Conservation (phyloP, 92 coral and sea anemone genomes). For the Isaurus tuberculatus region DNA sequence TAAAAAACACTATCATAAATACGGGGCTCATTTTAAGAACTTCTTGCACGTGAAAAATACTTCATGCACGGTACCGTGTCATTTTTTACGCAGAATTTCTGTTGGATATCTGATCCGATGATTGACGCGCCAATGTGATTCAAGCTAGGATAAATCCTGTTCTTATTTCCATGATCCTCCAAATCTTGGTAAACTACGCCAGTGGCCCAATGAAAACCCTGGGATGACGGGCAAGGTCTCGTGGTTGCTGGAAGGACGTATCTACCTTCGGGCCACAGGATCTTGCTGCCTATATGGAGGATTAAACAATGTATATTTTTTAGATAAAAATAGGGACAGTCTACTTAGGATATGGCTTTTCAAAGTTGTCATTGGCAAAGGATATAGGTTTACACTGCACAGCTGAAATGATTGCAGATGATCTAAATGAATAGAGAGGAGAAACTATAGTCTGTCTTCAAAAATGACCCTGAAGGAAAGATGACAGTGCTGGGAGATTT, state of each 20-base stretch:
- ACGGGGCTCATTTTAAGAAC: too few relatives aligned
- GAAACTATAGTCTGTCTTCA: too few relatives aligned
- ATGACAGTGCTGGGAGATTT: too few relatives aligned
- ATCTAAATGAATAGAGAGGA: too few relatives aligned
- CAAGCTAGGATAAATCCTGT: slow-evolving; percentile 3
- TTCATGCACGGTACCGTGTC: slow-evolving; percentile 37
- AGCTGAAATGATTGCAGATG: too few relatives aligned
- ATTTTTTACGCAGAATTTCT: slow-evolving; percentile 38
- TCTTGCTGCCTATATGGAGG: background rate
- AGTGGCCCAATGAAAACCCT: slow-evolving; percentile 28
- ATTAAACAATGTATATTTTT: background rate
- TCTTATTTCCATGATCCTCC: slow-evolving; percentile 22
- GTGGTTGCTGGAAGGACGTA: slow-evolving; percentile 33
- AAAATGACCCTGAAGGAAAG: too few relatives aligned
- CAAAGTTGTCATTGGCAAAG: background rate
- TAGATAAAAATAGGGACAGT: background rate
- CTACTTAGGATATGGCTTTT: too few relatives aligned
- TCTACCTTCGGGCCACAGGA: slow-evolving; percentile 34
- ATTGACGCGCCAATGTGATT: slow-evolving; percentile 18
- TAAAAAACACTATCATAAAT: too few relatives aligned
- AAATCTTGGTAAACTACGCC: slow-evolving; percentile 46
- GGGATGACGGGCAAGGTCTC: slow-evolving; percentile 16
- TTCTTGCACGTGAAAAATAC: too few relatives aligned
- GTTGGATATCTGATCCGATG: slow-evolving; percentile 24
- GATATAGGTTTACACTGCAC: background rate